Evolutionary conservation across 2,797 vertebrate species (phyloP).

Genomic region (Lutjanus argentimaculatus): DNA sequence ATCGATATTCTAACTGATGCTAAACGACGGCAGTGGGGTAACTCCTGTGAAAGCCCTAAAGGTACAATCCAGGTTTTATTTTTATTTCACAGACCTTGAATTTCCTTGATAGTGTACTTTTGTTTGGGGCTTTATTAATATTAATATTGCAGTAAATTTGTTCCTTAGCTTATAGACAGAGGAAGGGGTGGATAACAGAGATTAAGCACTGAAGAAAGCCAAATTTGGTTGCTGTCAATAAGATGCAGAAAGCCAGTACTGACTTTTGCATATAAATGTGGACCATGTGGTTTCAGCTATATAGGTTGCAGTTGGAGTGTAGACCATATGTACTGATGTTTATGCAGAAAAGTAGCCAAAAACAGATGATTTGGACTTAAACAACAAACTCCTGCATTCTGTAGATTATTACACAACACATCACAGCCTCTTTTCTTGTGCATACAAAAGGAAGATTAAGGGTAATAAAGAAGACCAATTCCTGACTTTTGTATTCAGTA

Average conservation of each 20-base stretch:
- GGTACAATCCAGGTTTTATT: slow-evolving; percentile 81
- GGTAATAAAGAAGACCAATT: slow-evolving; percentile 3
- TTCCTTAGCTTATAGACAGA: not conserved
- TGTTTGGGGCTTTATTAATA: not conserved
- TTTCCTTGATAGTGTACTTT: not conserved
- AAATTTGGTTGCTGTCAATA: slow-evolving; percentile 2
- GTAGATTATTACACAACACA: slow-evolving; percentile 17
- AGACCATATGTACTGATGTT: slow-evolving; percentile 12
- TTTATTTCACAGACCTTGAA: not conserved
- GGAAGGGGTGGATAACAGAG: not conserved
- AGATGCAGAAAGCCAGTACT: slow-evolving; percentile 6
- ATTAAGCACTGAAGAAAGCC: not conserved
- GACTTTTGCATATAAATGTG: slow-evolving; percentile 18
- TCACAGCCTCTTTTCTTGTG: not conserved
- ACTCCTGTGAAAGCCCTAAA: slow-evolving; percentile 90
- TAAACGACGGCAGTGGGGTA: slow-evolving; percentile 96
- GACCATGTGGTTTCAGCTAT: slow-evolving; percentile 1
- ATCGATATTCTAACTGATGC: slow-evolving; percentile 98
- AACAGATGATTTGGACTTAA: not conserved
- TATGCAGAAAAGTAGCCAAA: not conserved
- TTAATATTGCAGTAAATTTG: not conserved
- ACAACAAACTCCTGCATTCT: slow-evolving; percentile 9
- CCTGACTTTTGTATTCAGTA: slow-evolving; percentile 21
- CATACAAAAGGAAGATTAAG: not conserved
- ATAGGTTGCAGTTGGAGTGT: slow-evolving; percentile 8